These are phyloP conservation scores for Piezodorus guildinii DNA, from an alignment of 1,140 invertebrate genomes.

Conservation along the genomic window DNA sequence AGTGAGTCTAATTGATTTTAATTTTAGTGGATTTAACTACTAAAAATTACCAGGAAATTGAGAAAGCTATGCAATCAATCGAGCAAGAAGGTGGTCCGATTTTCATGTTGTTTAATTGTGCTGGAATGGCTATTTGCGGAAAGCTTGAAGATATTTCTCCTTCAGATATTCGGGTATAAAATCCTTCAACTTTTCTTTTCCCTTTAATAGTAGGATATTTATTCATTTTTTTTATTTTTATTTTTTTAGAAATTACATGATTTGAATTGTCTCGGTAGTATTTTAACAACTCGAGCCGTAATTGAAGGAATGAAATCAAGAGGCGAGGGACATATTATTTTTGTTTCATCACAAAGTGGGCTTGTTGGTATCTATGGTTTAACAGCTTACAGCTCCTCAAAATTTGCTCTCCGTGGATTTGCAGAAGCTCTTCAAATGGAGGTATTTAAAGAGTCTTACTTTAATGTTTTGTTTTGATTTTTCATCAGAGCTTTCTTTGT, in stretches of 20 bases:
- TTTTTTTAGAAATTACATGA: slow-evolving; percentile 44
- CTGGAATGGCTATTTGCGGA: slow-evolving; percentile 67
- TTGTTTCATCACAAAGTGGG: slow-evolving; percentile 83
- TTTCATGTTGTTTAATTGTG: slow-evolving; percentile 84
- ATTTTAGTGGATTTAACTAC: slow-evolving; percentile 52
- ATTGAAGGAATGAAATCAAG: slow-evolving; percentile 56
- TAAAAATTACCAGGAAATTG: slow-evolving; percentile 47
- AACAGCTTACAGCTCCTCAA: slow-evolving; percentile 80
- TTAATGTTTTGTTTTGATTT: no score
- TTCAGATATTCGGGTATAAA: slow-evolving; percentile 48
- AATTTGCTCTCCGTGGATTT: slow-evolving; percentile 89
- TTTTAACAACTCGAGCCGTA: slow-evolving; percentile 56
- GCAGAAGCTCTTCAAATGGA: slow-evolving; percentile 92
- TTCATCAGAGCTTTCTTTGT: no score
- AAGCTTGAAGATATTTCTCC: slow-evolving; percentile 69
- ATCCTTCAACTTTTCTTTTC: not conserved
- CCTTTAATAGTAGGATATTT: not conserved
- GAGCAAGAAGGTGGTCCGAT: slow-evolving; percentile 58
- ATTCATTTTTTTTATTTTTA: slow-evolving; percentile 17
- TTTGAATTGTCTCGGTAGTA: slow-evolving; percentile 59
- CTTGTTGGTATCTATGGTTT: slow-evolving; percentile 85
- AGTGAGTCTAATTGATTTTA: slow-evolving; percentile 1
- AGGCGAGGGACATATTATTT: slow-evolving; percentile 62
- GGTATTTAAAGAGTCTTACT: slow-evolving; percentile 35
- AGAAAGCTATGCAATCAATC: slow-evolving; percentile 45